These are phyloP conservation scores for Accipiter cooperii DNA, from an alignment of 2,113 vertebrate species.

Conservation along the genomic window DNA sequence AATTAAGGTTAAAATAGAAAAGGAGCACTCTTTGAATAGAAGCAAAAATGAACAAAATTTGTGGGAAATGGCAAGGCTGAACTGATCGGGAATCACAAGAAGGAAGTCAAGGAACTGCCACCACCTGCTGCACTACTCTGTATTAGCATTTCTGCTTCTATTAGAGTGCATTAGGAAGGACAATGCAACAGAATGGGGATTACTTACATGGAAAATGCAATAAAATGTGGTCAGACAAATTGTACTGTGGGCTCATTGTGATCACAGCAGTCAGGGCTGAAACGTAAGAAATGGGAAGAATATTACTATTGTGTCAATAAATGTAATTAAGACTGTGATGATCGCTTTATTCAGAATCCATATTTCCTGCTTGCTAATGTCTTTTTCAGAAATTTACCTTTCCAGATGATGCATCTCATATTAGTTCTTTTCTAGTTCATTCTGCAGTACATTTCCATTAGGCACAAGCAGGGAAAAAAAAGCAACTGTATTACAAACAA, in stretches of 20 bases:
- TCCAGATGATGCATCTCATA: neutral
- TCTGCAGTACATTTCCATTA: conserved; percentile 2
- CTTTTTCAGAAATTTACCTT: conserved; percentile 27
- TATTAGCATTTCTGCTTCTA: neutral
- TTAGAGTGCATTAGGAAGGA: neutral
- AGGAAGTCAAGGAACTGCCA: neutral
- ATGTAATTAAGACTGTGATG: neutral
- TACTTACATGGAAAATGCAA: neutral
- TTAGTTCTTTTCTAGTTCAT: neutral
- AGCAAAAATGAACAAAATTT: neutral
- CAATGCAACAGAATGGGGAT: neutral
- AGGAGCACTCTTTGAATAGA: neutral
- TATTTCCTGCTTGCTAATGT: neutral
- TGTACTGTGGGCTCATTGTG: neutral
- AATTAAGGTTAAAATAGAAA: neutral
- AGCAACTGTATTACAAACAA: neutral
- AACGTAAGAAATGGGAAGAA: neutral
- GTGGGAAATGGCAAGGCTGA: neutral
- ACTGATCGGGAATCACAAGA: neutral
- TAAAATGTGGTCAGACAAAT: neutral
- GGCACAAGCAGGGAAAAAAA: neutral
- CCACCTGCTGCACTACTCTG: neutral
- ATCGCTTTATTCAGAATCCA: neutral
- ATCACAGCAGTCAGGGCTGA: neutral
- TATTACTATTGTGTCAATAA: conserved; percentile 5